Evolutionary conservation across 2,888 invertebrate genomes (phyloP).

Genomic region (Tortrix viridana): DNA sequence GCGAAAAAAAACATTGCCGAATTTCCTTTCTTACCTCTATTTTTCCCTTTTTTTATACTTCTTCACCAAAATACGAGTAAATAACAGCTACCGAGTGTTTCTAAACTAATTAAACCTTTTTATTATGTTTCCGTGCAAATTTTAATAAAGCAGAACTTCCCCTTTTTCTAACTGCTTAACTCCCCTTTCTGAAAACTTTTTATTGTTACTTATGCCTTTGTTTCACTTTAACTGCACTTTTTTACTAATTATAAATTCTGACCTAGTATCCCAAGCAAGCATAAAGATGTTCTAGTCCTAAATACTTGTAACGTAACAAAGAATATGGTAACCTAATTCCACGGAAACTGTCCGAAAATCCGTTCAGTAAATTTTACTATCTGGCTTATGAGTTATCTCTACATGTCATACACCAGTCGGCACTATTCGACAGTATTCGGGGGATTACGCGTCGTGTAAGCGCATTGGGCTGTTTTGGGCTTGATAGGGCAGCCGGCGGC

Average conservation of each 20-base stretch:
- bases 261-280: not conserved
- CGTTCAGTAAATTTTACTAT: conserved; percentile 27
- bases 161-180: conserved; percentile 43
- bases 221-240: conserved; percentile 16
- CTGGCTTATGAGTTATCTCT: conserved; percentile 43
- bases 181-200: conserved; percentile 44
- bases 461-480: conserved; percentile 43
- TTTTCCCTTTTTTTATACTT: too few relatives aligned
- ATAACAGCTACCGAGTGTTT: conserved; percentile 9
- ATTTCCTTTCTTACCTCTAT: too few relatives aligned
- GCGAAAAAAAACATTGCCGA: too few relatives aligned
- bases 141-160: conserved; percentile 41
- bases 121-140: conserved; percentile 14
- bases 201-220: conserved; percentile 26
- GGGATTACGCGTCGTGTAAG: conserved; percentile 33
- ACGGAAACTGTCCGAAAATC: conserved; percentile 8
- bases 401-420: conserved; percentile 44
- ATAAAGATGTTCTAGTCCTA: not conserved
- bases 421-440: conserved; percentile 47
- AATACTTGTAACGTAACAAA: not conserved
- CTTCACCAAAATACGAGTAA: not conserved
- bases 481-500: conserved; percentile 56
- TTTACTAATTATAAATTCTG: conserved; percentile 14
- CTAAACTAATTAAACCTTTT: conserved; percentile 19
- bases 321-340: not conserved